Base-by-base conservation (phyloP, 2,888 invertebrate species). In the Amphipoea lucens region DNA sequence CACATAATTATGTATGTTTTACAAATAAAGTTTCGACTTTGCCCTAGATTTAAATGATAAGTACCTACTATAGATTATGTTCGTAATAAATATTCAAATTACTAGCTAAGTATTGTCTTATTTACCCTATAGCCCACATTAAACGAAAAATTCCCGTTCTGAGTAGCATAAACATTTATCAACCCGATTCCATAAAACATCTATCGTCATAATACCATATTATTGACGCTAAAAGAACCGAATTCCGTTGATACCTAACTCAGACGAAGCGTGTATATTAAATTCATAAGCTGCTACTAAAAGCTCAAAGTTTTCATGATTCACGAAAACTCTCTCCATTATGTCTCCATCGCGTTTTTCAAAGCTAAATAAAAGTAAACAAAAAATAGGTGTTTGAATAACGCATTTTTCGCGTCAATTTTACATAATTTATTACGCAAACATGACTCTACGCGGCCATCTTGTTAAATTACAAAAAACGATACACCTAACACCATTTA, bases 391-490 rank as follows among this genome's bases (percentile, higher is more conserved):
- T 85, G 85, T 90, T 88, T 88, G 88, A 87, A 91, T 88, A 92
- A 90, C 90, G 88, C 88, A 89, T 92, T 91, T 77, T 91, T 90
- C 81, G 85, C 91, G 89, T 93, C 92, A 92, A 91, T 93, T 93
- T 91, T 83, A 82, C 89, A 88, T 93, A 93, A 94, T 94, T 93
- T 92, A 93, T 93, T 92, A 91, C 87, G 83, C 90, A 92, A 92
- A 93, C 93, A 92, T 94, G 92, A 94, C 93, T 93, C 83, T 87
- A 92, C 87, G 87, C 78, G 85, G 79, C 88, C 88, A 88, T 90
- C 54, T 79, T 72, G 82, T 90, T 89, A 86, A 90, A 91, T 78
- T 69, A 83, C 90, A 88, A 85, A 90, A 36, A 91, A 90, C 74
- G 86, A 81, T 85, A 81, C 88, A 92, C 79, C 83, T 89, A 79